These are phyloP conservation scores for Sarcophilus harrisii DNA, from an alignment of 2,797 vertebrate genomes.

Conservation along the genomic window DNA sequence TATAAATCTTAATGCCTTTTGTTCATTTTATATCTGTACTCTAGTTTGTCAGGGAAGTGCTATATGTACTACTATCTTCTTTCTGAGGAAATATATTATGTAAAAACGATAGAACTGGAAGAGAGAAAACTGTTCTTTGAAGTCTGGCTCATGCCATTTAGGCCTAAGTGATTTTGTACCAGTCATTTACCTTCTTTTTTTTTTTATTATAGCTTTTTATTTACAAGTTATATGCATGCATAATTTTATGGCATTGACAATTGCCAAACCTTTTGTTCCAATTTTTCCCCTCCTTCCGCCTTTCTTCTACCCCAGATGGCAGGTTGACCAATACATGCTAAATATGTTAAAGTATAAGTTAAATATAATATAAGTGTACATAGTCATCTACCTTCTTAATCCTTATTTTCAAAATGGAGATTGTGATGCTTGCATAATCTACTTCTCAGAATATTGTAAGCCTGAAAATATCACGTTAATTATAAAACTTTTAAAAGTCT, in stretches of 20 bases:
- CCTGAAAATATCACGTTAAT: neutral
- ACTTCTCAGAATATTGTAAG: neutral
- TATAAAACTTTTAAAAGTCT: neutral
- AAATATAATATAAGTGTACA: no score
- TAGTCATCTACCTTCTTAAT: no score
- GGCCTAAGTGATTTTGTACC: neutral
- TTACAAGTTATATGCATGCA: no score
- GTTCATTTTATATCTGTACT: neutral
- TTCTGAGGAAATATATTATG: neutral
- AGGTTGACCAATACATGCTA: no score
- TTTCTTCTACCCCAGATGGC: no score
- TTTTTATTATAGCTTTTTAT: no score
- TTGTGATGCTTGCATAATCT: neutral
- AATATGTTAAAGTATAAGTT: no score
- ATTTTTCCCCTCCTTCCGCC: no score
- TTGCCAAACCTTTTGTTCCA: no score
- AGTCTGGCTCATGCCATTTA: neutral
- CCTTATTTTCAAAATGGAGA: neutral
- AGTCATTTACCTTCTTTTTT: neutral
- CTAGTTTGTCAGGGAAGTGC: neutral
- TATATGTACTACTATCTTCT: neutral
- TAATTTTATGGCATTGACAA: no score
- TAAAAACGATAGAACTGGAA: neutral
- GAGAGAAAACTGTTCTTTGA: neutral
- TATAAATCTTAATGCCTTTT: neutral